Base-by-base conservation (phyloP, 2,888 invertebrate species). In the Meganola albula region DNA sequence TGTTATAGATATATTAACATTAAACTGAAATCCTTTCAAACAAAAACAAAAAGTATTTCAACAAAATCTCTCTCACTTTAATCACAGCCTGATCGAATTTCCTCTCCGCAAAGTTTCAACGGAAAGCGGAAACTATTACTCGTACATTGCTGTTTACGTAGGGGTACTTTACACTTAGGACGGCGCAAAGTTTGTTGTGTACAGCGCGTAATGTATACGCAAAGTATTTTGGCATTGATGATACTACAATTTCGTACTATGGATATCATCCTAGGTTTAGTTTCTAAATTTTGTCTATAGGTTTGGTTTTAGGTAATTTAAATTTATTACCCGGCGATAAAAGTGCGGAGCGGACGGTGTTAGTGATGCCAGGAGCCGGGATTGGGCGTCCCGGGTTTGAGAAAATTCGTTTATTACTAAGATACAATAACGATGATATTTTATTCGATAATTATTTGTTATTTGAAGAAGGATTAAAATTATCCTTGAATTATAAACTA, bases 271-370 rank as follows among this genome's bases (percentile, higher is more conserved):
- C n/a, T n/a, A n/a, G n/a, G n/a, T n/a, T n/a, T n/a, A n/a, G n/a
- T n/a, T n/a, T n/a, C n/a, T n/a, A n/a, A n/a, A n/a, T n/a, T n/a
- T n/a, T n/a, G n/a, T n/a, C n/a, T n/a, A n/a, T n/a, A n/a, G n/a
- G n/a, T n/a, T n/a, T n/a, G n/a, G n/a, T n/a, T n/a, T n/a, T n/a
- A n/a, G n/a, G n/a, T n/a, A n/a, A 25, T 13, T 22, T 34, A 78
- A 83, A 80, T 80, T 78, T 82, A 84, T 84, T 83, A 83, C 68
- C 61, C 59, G 54, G 57, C 75, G 68, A 78, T 78, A 80, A 82
- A 83, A 80, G 74, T 79, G 59, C 57, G 67, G 60, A 51, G 53
- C 49, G 53, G 55, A 45, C 53, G 57, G 48, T 55, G n/a, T n/a
- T n/a, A 54, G 53, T 48, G 58, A 50, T 50, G 54, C 50, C 53